Evolutionary conservation across 2,888 invertebrate genomes (phyloP).

Genomic region (Zelleria hepariella): DNA sequence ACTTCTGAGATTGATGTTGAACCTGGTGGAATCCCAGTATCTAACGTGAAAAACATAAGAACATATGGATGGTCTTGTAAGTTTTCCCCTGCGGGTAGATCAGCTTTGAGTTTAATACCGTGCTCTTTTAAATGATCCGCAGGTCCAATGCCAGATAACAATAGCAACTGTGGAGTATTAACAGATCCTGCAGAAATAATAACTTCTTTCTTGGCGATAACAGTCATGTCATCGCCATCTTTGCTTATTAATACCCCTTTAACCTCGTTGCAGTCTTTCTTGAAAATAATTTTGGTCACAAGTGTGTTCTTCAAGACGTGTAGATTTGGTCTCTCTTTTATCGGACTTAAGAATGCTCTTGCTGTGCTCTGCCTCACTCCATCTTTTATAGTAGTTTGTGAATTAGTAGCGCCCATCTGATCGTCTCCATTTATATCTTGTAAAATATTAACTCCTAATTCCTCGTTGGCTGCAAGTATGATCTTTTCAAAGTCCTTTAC

Average conservation of each 20-base stretch:
- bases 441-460: conserved; percentile 7
- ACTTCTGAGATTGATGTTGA: not conserved
- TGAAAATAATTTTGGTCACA: conserved; percentile 26
- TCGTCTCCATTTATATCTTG: conserved; percentile 9
- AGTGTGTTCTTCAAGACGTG: conserved; percentile 23
- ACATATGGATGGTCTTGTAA: conserved; percentile 36
- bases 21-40: conserved; percentile 2
- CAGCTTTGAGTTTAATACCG: conserved; percentile 31
- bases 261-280: conserved; percentile 19
- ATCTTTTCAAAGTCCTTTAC: conserved; percentile 6
- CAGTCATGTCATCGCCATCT: conserved; percentile 14
- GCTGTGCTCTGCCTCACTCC: conserved; percentile 25
- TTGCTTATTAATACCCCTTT: conserved; percentile 29
- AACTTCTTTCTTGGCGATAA: conserved; percentile 56
- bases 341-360: conserved; percentile 30
- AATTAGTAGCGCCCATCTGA: conserved; percentile 19
- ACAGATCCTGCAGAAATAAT: conserved; percentile 72
- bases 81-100: conserved; percentile 50
- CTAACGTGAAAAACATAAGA: conserved; percentile 8
- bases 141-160: conserved; percentile 69
- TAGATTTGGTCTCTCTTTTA: conserved; percentile 24
- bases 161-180: conserved; percentile 72
- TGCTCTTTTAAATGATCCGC: conserved; percentile 28
- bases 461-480: conserved; percentile 9
- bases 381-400: conserved; percentile 17